Evolutionary conservation across 2,888 invertebrate genomes (phyloP).

Genomic region (Alviniconcha strummeri): DNA sequence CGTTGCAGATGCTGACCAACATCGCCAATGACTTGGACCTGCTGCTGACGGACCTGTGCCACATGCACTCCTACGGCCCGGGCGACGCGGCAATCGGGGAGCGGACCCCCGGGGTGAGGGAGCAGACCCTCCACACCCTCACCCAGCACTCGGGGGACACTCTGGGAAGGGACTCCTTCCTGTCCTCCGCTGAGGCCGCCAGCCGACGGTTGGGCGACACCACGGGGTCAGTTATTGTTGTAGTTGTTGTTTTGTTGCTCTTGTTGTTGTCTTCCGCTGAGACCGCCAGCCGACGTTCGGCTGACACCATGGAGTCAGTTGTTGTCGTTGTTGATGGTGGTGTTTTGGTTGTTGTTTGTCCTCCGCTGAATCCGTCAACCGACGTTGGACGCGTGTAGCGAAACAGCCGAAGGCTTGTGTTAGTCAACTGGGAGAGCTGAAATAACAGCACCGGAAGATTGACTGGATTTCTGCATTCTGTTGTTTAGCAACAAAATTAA

Average conservation of each 20-base stretch:
- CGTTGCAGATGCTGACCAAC: conserved; percentile 41
- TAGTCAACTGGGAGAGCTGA: too few species aligned
- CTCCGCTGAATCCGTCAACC: too few species aligned
- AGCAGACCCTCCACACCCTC: conserved; percentile 10
- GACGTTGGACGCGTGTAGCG: too few species aligned
- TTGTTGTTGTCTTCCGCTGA: not conserved
- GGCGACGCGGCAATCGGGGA: not conserved
- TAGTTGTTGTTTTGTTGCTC: conserved; percentile 26
- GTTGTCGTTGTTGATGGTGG: too few species aligned
- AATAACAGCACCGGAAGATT: too few species aligned
- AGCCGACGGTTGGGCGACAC: conserved; percentile 35
- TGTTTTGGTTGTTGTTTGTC: conserved; percentile 29
- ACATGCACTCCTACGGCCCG: conserved; percentile 6
- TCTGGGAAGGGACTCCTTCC: conserved; percentile 41
- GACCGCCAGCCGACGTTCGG: too few species aligned
- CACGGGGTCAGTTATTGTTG: conserved; percentile 20
- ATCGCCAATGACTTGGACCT: conserved; percentile 41
- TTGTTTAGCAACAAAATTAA: too few species aligned
- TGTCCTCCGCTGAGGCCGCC: conserved; percentile 38
- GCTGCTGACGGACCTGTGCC: conserved; percentile 36
- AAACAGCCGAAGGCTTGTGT: too few species aligned
- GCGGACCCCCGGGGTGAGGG: not conserved
- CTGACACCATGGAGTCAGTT: too few species aligned
- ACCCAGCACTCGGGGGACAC: conserved; percentile 36
- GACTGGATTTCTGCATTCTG: too few species aligned